These are phyloP conservation scores for Epizoanthus fatuus DNA, from an alignment of 92 coral and sea anemone species.

Conservation along the genomic window DNA sequence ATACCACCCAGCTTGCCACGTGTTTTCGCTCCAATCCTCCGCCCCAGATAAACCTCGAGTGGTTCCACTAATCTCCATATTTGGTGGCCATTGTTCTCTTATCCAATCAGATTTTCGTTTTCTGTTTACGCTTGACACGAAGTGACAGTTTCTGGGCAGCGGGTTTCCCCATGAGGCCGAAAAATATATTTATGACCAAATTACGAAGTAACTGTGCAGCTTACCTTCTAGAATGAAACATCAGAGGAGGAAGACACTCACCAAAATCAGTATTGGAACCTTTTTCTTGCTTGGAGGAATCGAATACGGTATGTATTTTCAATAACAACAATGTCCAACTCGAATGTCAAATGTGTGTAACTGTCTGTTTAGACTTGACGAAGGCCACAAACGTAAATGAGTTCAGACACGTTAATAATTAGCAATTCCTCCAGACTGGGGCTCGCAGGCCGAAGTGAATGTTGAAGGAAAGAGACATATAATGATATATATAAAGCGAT, in stretches of 20 bases:
- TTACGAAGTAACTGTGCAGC: not conserved
- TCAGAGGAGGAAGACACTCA: slow-evolving; percentile 73
- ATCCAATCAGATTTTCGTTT: slow-evolving; percentile 56
- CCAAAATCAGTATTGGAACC: slow-evolving; percentile 81
- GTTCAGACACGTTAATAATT: too few species aligned
- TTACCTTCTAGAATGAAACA: slow-evolving; percentile 33
- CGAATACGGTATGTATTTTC: slow-evolving; percentile 86
- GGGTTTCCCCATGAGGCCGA: slow-evolving; percentile 17
- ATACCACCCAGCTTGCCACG: slow-evolving; percentile 72
- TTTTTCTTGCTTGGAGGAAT: slow-evolving; percentile 94
- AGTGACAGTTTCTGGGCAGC: slow-evolving; percentile 23
- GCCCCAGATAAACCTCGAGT: slow-evolving; percentile 70
- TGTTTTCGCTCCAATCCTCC: slow-evolving; percentile 98
- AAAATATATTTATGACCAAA: too few species aligned
- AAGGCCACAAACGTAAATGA: too few species aligned
- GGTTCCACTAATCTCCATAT: slow-evolving; percentile 45
- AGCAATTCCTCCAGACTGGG: too few species aligned
- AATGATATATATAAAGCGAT: not conserved
- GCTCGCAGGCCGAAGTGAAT: too few species aligned
- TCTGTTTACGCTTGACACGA: not conserved
- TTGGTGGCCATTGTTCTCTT: slow-evolving; percentile 59
- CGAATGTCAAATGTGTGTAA: too few species aligned
- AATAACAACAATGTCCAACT: too few species aligned
- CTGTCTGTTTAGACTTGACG: too few species aligned
- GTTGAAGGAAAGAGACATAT: too few species aligned